These are phyloP conservation scores for Drosophila prolongata DNA, from an alignment of 2,888 invertebrate species.

Conservation along the genomic window DNA sequence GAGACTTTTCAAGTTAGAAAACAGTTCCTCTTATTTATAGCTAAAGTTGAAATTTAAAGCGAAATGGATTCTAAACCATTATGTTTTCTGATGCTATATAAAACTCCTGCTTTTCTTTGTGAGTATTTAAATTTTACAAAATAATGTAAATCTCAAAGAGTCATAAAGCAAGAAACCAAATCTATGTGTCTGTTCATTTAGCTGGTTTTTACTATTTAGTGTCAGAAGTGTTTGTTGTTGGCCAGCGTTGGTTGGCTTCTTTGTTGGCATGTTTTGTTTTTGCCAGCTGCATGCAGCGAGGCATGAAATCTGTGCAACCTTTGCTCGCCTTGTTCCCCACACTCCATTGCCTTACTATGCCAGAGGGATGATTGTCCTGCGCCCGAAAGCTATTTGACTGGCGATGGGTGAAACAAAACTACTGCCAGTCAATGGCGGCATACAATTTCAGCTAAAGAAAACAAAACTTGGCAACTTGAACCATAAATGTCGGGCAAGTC, in stretches of 20 bases:
- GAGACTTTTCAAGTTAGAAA: background rate
- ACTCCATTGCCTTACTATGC: slow-evolving; percentile 19
- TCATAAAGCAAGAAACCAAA: too few relatives aligned
- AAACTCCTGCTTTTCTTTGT: too few relatives aligned
- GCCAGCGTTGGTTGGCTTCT: slow-evolving; percentile 33
- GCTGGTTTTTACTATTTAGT: slow-evolving; percentile 6
- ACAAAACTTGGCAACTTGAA: slow-evolving; percentile 61
- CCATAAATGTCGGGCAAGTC: slow-evolving; percentile 66
- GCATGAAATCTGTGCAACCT: slow-evolving; percentile 74
- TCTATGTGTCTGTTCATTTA: background rate
- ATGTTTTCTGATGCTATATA: too few relatives aligned
- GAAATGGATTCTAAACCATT: too few relatives aligned
- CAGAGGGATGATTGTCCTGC: slow-evolving; percentile 63
- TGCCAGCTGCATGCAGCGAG: slow-evolving; percentile 49
- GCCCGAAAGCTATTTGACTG: slow-evolving; percentile 63
- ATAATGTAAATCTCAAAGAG: too few relatives aligned
- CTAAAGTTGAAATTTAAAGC: background rate
- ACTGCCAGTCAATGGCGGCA: slow-evolving; percentile 65
- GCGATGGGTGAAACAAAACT: slow-evolving; percentile 21
- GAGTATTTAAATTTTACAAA: too few relatives aligned
- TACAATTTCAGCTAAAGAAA: slow-evolving; percentile 63
- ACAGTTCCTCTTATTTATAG: background rate
- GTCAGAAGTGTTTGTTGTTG: slow-evolving; percentile 9
- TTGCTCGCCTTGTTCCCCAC: slow-evolving; percentile 42
- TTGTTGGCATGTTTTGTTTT: slow-evolving; percentile 45